Evolutionary conservation across 2,113 vertebrate genomes (phyloP).

Genomic region (Gambusia affinis): DNA sequence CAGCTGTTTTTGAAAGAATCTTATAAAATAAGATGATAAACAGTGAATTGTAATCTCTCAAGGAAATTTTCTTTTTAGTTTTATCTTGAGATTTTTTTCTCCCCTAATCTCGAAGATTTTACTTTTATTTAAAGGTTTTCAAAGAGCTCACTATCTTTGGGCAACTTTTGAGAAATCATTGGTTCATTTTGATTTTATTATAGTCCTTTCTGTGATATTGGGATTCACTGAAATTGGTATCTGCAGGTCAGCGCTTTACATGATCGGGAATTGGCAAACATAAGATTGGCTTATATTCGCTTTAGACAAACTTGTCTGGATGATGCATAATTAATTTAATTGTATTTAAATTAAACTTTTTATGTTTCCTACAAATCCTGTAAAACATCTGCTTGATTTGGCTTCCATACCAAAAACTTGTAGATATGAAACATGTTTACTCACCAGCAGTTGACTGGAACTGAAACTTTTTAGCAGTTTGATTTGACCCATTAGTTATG

Average conservation of each 20-base stretch:
- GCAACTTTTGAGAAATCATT: neutral
- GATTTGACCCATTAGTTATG: neutral
- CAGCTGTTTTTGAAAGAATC: too few relatives aligned
- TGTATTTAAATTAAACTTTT: neutral
- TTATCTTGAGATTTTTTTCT: too few relatives aligned
- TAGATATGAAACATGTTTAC: neutral
- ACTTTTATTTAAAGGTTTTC: too few relatives aligned
- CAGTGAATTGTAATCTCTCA: too few relatives aligned
- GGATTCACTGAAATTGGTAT: neutral
- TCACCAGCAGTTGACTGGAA: neutral
- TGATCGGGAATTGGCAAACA: neutral
- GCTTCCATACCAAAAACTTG: neutral
- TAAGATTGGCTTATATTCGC: too few relatives aligned
- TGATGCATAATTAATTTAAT: too few relatives aligned
- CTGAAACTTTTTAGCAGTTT: neutral
- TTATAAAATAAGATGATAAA: too few relatives aligned
- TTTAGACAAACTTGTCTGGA: too few relatives aligned
- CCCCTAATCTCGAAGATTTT: too few relatives aligned
- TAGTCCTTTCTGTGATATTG: neutral
- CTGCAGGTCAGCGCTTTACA: neutral
- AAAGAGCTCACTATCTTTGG: neutral
- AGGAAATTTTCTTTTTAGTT: too few relatives aligned
- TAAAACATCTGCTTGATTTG: neutral
- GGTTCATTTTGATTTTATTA: neutral
- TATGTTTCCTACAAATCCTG: neutral